Conservation (phyloP, 2,888 invertebrate species). For the Belgica antarctica region DNA sequence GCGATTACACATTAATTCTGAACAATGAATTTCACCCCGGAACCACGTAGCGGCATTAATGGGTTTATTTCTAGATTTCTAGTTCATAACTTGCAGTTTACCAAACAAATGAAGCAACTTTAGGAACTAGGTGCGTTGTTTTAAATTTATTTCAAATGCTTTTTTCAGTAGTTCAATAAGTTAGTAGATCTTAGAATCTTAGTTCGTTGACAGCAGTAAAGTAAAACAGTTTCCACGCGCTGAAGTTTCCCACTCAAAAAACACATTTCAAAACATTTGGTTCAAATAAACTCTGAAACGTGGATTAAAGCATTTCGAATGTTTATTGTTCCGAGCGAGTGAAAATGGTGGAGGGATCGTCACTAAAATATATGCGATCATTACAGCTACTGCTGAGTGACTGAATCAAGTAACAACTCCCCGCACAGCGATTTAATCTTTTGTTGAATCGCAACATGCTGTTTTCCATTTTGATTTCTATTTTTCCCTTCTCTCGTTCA, state of each 20-base stretch:
- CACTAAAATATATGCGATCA: background rate
- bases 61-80: background rate
- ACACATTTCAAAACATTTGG: slow-evolving; percentile 30
- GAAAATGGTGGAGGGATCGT: background rate
- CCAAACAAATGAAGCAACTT: background rate
- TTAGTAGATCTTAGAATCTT: too few species aligned
- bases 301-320: background rate
- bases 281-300: background rate
- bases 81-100: background rate
- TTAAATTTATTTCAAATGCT: too few species aligned
- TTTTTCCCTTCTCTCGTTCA: background rate
- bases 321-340: background rate
- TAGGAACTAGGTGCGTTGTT: too few species aligned
- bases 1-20: slow-evolving; percentile 17
- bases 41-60: background rate
- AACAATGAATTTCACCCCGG: slow-evolving; percentile 2
- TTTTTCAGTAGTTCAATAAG: too few species aligned
- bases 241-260: background rate
- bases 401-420: background rate
- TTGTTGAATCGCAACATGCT: slow-evolving; percentile 35
- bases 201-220: too few species aligned
- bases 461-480: slow-evolving; percentile 35
- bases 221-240: background rate
- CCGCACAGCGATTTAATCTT: slow-evolving; percentile 12
- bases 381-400: background rate